A percentile compares a stretch with the other conserved stretches of the same genome.
phyloP scores from a whole-genome alignment of 2,113 vertebrate genomes.

The Otolemur garnettii region DNA sequence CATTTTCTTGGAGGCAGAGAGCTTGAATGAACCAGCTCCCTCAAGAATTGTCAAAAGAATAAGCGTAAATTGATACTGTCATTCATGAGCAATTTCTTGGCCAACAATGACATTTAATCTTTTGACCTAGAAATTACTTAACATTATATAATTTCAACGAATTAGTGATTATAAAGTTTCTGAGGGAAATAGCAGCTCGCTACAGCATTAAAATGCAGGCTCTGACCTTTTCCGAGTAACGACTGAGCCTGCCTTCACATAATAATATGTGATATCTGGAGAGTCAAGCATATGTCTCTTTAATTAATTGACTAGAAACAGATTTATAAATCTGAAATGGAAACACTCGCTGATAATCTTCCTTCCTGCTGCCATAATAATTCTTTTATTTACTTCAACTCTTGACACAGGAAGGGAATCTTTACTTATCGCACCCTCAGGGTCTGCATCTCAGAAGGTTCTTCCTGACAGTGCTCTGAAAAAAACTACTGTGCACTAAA shows the following conservation, averaged over 20 bases:
- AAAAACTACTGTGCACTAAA: not conserved
- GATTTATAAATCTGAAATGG: conserved; percentile 83
- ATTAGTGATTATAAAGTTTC: conserved; percentile 67
- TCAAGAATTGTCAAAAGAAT: conserved; percentile 20
- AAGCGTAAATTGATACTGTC: not conserved
- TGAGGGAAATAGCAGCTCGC: conserved; percentile 81
- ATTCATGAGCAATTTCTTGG: conserved; percentile 30
- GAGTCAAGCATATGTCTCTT: conserved; percentile 85
- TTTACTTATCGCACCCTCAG: conserved; percentile 73
- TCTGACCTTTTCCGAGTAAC: conserved; percentile 86
- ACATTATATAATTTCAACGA: conserved; percentile 23
- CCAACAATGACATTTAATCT: conserved; percentile 26
- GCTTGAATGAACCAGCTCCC: not conserved
- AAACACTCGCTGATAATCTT: conserved; percentile 80
- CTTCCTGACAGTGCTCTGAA: conserved; percentile 62
- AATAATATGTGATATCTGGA: conserved; percentile 86
- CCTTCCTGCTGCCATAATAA: conserved; percentile 82
- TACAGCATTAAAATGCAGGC: conserved; percentile 82
- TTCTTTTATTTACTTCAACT: conserved; percentile 83
- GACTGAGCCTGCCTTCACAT: conserved; percentile 86
- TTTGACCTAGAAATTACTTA: conserved; percentile 55
- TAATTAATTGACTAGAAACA: conserved; percentile 88
- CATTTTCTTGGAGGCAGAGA: not conserved
- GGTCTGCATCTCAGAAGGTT: conserved; percentile 60
- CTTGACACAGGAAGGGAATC: conserved; percentile 79